Percentiles rank a stretch among this genome's conserved stretches.
Evolutionary conservation across 2,113 vertebrate genomes (phyloP).

Genomic region (Stigmatopora argus): DNA sequence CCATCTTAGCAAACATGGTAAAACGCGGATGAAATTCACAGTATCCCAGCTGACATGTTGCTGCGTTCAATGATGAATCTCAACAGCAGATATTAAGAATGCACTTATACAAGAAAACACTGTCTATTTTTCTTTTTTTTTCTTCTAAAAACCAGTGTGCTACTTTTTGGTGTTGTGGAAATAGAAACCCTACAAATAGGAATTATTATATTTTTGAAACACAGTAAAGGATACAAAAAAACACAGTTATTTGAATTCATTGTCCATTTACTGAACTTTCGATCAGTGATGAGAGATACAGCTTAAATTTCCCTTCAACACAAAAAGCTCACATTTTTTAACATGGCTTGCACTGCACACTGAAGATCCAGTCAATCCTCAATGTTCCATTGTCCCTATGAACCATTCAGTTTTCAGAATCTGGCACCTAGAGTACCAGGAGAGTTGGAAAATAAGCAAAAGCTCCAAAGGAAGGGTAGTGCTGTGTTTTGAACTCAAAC

Average conservation of each 20-base stretch:
- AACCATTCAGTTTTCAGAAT: background rate
- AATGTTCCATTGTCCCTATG: background rate
- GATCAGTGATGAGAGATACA: background rate
- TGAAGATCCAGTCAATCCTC: background rate
- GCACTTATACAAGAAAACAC: no score
- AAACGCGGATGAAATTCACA: no score
- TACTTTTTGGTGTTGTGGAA: background rate
- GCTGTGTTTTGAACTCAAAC: background rate
- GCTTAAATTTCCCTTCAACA: background rate
- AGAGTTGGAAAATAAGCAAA: background rate
- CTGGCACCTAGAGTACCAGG: background rate
- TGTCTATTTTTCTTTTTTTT: no score
- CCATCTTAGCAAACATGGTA: no score
- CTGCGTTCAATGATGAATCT: no score
- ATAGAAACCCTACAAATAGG: slow-evolving; percentile 23
- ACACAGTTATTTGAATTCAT: background rate
- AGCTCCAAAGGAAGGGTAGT: background rate
- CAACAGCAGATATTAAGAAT: no score
- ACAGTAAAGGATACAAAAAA: background rate
- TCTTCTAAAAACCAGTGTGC: no score
- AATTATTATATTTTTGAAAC: slow-evolving; percentile 13
- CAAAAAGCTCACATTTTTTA: background rate
- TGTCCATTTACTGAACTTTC: background rate
- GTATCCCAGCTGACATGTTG: no score
- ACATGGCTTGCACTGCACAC: background rate